Conservation (phyloP, 2,888 invertebrate genomes). For the Trachelus troglodyta region DNA sequence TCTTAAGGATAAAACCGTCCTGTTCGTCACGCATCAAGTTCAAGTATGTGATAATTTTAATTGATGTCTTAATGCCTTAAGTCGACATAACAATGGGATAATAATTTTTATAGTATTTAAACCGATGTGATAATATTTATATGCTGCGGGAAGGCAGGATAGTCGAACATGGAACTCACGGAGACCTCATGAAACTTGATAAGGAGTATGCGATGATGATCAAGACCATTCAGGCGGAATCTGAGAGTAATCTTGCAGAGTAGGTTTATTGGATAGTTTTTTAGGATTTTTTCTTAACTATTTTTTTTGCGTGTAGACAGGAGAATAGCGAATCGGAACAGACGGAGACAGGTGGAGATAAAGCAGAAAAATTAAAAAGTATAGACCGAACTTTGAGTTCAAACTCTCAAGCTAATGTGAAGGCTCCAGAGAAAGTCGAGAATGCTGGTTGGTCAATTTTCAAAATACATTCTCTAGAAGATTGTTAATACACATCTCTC, state of each 20-base stretch:
- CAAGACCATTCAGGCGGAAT: slow-evolving; percentile 31
- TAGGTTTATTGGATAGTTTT: slow-evolving; percentile 4
- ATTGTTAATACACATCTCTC: not conserved
- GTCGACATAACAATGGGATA: not conserved
- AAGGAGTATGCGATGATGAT: slow-evolving; percentile 59
- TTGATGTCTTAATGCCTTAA: not conserved
- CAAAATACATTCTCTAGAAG: not conserved
- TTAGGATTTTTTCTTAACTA: not conserved
- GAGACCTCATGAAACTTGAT: slow-evolving; percentile 64
- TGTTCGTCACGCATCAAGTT: slow-evolving; percentile 74
- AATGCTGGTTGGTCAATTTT: not conserved
- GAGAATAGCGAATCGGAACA: not conserved
- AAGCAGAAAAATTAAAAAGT: not conserved
- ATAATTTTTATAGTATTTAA: slow-evolving; percentile 66
- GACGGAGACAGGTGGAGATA: not conserved
- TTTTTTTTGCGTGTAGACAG: not conserved
- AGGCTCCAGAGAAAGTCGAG: not conserved
- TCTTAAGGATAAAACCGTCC: slow-evolving; percentile 69
- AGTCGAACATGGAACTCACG: slow-evolving; percentile 70
- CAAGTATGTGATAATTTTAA: slow-evolving; percentile 58
- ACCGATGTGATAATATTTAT: slow-evolving; percentile 71
- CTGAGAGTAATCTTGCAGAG: slow-evolving; percentile 25
- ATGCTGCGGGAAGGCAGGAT: slow-evolving; percentile 71
- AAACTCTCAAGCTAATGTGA: not conserved
- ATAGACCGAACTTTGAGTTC: not conserved